Conservation (phyloP, 2,797 vertebrate genomes). For the Denticeps clupeoides region DNA sequence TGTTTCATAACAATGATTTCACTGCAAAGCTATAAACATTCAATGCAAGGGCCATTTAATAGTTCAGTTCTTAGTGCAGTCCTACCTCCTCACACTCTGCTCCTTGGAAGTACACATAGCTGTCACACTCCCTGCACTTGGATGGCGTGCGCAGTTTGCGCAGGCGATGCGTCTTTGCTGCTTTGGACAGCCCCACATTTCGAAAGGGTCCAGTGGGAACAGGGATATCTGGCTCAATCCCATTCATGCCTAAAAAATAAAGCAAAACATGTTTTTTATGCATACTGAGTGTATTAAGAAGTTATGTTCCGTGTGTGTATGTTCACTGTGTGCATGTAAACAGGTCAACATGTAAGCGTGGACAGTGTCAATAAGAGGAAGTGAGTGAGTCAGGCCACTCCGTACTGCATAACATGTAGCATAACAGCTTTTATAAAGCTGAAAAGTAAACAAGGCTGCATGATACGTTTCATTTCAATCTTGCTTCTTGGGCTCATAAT, state of each 20-base stretch:
- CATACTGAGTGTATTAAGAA: not conserved
- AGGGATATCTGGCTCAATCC: slow-evolving; percentile 63
- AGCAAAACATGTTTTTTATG: slow-evolving; percentile 4
- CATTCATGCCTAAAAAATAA: slow-evolving; percentile 64
- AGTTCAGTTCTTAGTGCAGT: not conserved
- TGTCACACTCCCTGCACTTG: slow-evolving; percentile 93
- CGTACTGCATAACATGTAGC: not conserved
- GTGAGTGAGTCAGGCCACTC: not conserved
- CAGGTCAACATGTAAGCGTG: slow-evolving; percentile 4
- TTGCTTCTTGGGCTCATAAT: no score
- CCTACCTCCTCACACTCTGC: slow-evolving; percentile 93
- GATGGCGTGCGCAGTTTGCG: slow-evolving; percentile 82
- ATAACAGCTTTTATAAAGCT: no score
- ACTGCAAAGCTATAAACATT: not conserved
- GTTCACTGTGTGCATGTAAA: not conserved
- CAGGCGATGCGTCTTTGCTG: slow-evolving; percentile 83
- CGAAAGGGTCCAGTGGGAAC: slow-evolving; percentile 81
- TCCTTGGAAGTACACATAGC: slow-evolving; percentile 96
- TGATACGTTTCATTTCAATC: no score
- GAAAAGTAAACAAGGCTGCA: no score
- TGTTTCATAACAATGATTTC: no score
- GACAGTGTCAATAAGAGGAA: slow-evolving; percentile 1
- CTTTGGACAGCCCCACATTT: slow-evolving; percentile 82
- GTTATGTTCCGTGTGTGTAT: no score
- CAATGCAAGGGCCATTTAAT: not conserved